Base-by-base conservation (phyloP, 2,797 vertebrate species). In the Xenopus petersii region DNA sequence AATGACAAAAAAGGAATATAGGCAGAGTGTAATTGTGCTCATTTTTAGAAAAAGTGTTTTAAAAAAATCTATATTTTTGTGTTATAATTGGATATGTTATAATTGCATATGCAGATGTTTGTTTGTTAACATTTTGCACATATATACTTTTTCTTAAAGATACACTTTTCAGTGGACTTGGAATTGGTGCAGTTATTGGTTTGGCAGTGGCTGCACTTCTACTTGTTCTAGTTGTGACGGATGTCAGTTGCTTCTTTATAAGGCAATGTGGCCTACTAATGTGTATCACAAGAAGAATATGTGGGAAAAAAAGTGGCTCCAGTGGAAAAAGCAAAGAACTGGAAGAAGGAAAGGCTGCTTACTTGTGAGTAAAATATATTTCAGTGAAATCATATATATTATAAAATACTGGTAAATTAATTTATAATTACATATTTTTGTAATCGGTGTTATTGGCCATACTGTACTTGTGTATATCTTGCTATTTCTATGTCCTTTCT, bases 291-390 rank as follows among this genome's bases (percentile, higher is more conserved):
- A 95, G 94, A 83, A 93, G 93, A 55, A 88, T 98, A 75, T 98
- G 97, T 75, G 94, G 95, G 81, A 98, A 98, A 87, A 99, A 97
- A 77, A 97, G 93, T 10, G 90, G 95, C 70, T 97, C 97, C 80
- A 94, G 94, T 68, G 92, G 94, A 79, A 98, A 98, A 84, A 95
- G 94, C 83, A 98, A 99, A 89, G 97, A 99, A 56, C 86, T 97
- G 0, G 98, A 99, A 87, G 98, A 99, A 87, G 97, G 98, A 76
- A 98, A 99, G 80, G 98, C 98, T 0, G 96, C 98, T 65, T 99
- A 98, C 82, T 91, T 99, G 98, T 99, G 86, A 98, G 98, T 97
- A 87, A 65, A 54, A 61, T 68, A 70, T 48, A 60, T 17, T 70
- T 33, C 1, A 21, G 24, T 61, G 59, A 61, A 51, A 51, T 12